These are phyloP conservation scores for Drosophila equinoxialis DNA, from an alignment of 1,140 invertebrate genomes.

Conservation along the genomic window DNA sequence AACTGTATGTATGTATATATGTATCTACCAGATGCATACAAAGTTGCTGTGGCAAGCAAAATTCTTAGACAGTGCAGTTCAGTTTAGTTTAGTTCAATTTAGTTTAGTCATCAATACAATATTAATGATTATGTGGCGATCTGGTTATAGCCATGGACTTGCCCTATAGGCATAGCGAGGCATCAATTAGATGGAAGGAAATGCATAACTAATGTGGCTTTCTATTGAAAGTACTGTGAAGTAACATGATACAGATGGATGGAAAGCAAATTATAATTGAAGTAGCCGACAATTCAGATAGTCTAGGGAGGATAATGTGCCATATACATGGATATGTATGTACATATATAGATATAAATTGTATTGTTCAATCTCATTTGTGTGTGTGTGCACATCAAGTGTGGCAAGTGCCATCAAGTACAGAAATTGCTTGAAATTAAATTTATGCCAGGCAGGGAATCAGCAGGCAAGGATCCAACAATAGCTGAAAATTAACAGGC, in stretches of 20 bases:
- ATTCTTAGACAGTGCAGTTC: slow-evolving; percentile 22
- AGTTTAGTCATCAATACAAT: slow-evolving; percentile 19
- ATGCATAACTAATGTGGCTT: slow-evolving; percentile 34
- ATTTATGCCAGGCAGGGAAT: slow-evolving; percentile 64
- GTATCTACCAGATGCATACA: not conserved
- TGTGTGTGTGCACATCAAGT: slow-evolving; percentile 35
- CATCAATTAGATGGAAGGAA: slow-evolving; percentile 31
- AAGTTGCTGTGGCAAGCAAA: slow-evolving; percentile 29
- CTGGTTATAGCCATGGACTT: slow-evolving; percentile 11
- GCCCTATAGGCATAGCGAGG: not conserved
- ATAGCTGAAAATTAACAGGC: slow-evolving; percentile 77
- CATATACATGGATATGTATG: slow-evolving; percentile 15
- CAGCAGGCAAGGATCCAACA: slow-evolving; percentile 44
- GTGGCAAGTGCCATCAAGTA: slow-evolving; percentile 63
- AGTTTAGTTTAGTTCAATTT: slow-evolving; percentile 4
- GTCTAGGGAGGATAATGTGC: not conserved
- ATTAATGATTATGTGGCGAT: slow-evolving; percentile 31
- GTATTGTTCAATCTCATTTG: slow-evolving; percentile 19
- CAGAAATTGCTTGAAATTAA: slow-evolving; percentile 75
- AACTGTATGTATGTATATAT: not conserved
- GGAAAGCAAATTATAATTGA: slow-evolving; percentile 62
- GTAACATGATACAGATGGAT: slow-evolving; percentile 45
- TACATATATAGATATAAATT: not conserved
- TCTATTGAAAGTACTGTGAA: slow-evolving; percentile 28
- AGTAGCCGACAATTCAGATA: slow-evolving; percentile 38